phyloP scores from a whole-genome alignment of 2,113 vertebrate species.

The Apus apus region DNA sequence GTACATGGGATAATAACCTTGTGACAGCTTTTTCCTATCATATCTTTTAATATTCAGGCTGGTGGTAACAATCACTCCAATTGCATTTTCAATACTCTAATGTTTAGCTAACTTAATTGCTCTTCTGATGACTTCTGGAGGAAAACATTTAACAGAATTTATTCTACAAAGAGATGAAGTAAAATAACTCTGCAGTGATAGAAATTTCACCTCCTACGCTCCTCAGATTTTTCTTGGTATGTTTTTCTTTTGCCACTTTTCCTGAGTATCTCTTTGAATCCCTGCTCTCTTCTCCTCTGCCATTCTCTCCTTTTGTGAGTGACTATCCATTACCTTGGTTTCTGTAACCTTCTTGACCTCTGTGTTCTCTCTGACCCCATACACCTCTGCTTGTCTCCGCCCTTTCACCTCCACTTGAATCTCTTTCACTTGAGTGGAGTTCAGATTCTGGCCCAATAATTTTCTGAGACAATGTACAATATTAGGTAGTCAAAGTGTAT shows the following conservation, averaged over 20 bases:
- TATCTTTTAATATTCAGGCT: background rate
- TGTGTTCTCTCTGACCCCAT: background rate
- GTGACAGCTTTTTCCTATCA: background rate
- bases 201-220: background rate
- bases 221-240: background rate
- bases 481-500: background rate
- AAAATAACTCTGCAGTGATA: background rate
- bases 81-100: background rate
- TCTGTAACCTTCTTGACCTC: background rate
- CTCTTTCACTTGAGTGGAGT: background rate
- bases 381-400: background rate
- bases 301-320: background rate
- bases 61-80: background rate
- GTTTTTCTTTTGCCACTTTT: background rate
- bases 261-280: background rate
- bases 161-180: background rate
- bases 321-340: background rate
- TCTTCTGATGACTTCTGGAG: background rate
- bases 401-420: background rate
- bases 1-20: rapidly evolving
- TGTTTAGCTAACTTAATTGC: background rate
- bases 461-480: background rate
- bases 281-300: background rate
- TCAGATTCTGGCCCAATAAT: background rate
- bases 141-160: constrained; percentile 11